Conservation (phyloP, 2,113 vertebrate species). For the Manacus vitellinus region DNA sequence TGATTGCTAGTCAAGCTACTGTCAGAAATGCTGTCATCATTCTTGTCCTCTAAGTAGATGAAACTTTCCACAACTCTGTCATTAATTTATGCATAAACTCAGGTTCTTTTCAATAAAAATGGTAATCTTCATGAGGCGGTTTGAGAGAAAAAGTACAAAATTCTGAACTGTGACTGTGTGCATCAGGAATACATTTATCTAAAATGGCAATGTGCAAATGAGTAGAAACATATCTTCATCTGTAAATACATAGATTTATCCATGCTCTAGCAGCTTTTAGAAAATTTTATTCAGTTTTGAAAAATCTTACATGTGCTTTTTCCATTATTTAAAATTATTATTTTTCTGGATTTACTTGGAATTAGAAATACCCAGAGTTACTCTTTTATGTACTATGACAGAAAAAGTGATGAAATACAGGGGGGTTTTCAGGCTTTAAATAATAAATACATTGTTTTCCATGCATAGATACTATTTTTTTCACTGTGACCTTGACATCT, state of each 20-base stretch:
- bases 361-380: neutral
- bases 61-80: neutral
- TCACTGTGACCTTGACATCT: neutral
- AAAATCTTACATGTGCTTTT: neutral
- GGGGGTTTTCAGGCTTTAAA: neutral
- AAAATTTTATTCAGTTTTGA: neutral
- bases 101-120: slow-evolving; percentile 3
- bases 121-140: neutral
- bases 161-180: neutral
- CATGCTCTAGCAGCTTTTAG: neutral
- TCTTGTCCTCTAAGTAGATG: neutral
- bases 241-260: neutral
- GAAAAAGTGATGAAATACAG: neutral
- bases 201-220: neutral
- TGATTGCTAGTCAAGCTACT: neutral
- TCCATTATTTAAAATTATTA: neutral
- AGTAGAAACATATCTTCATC: neutral
- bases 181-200: neutral
- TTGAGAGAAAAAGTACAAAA: neutral
- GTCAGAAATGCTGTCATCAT: neutral
- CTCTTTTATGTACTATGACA: neutral
- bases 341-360: neutral
- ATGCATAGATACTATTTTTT: neutral
- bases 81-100: slow-evolving; percentile 6
- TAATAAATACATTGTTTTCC: neutral